Evolutionary conservation across 2,888 invertebrate species (phyloP), one percentile per base, ranked within the genome.

Genomic region (Eledone cirrhosa): DNA sequence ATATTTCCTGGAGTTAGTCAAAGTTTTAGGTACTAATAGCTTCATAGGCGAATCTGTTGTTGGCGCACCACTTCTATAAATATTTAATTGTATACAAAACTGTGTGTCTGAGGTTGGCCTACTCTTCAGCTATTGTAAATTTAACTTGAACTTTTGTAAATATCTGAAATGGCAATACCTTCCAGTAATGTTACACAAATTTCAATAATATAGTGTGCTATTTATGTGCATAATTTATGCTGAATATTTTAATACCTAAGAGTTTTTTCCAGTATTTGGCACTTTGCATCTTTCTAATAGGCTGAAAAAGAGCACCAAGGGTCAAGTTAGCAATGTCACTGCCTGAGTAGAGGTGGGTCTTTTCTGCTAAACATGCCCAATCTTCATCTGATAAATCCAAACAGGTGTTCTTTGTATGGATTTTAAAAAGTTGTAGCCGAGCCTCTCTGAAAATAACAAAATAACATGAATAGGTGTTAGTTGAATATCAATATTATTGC

Each of bases 261-360:
- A 80, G 82, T 53, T 83, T 80, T 77, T 79, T 82, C 89, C 89
- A 90, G 74, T 84, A 82, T 27, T 72, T 80, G 1, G 88, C 83
- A 29, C 59, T 80, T 81, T 92, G 90, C 31, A 93, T 87, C 82
- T 93, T 92, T 78, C 90, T 88, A 67, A 93, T 87, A 11, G 93
- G 93, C 80, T 91, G 86, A 83, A 91, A 90, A 48, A 92, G 82
- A 1, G 92, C 92, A 59, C 88, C 90, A 67, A 91, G 89, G 0
- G 92, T 90, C 75, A 93, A 83, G 83, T 90, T 90, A 2, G 91
- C 88, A n/a, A 93, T 89, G 87, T 93, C 93, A 69, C 93, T 92
- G 14, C 93, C 92, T 16, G 93, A 93, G 85, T 91, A 92, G 0
- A 93, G 93, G 27, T 92, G 91, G 2, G 93, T 93, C 78, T 85